Evolutionary conservation across 2,888 invertebrate species (phyloP).

Genomic region (Drosophila meridionalis): DNA sequence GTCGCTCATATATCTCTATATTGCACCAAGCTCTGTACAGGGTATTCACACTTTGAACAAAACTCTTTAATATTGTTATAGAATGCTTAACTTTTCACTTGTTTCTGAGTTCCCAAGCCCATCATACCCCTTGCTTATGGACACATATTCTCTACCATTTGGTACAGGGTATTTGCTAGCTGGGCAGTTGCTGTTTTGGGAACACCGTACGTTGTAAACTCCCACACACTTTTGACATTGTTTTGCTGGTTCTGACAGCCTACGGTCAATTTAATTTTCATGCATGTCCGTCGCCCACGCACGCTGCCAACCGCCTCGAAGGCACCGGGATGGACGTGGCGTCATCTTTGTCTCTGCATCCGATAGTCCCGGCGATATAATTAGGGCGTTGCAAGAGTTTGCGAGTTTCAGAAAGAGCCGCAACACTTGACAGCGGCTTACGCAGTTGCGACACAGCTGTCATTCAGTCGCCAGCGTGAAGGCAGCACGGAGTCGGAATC

Average conservation of each 20-base stretch:
- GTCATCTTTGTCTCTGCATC: conserved; percentile 17
- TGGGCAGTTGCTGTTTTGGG: not conserved
- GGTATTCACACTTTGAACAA: not conserved
- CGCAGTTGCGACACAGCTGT: not conserved
- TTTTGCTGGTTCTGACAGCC: conserved; percentile 9
- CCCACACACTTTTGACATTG: conserved; percentile 12
- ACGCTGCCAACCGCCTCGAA: not conserved
- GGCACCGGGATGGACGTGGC: not conserved
- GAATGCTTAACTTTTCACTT: not conserved
- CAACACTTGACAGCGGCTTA: conserved; percentile 35
- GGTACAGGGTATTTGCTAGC: not conserved
- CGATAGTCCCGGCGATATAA: conserved; percentile 17
- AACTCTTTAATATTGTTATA: not conserved
- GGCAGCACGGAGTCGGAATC: not conserved
- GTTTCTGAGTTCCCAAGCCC: not conserved
- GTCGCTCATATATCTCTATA: too few species aligned
- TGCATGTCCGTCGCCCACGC: conserved; percentile 22
- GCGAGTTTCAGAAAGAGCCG: conserved; percentile 40
- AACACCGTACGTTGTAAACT: conserved; percentile 2
- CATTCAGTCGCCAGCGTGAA: not conserved
- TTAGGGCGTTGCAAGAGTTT: conserved; percentile 34
- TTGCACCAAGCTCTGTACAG: not conserved
- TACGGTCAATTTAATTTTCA: conserved; percentile 49
- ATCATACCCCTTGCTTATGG: not conserved
- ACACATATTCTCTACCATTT: not conserved